Base-by-base conservation (phyloP, 1,140 invertebrate species). In the Rhynchophorus ferrugineus region DNA sequence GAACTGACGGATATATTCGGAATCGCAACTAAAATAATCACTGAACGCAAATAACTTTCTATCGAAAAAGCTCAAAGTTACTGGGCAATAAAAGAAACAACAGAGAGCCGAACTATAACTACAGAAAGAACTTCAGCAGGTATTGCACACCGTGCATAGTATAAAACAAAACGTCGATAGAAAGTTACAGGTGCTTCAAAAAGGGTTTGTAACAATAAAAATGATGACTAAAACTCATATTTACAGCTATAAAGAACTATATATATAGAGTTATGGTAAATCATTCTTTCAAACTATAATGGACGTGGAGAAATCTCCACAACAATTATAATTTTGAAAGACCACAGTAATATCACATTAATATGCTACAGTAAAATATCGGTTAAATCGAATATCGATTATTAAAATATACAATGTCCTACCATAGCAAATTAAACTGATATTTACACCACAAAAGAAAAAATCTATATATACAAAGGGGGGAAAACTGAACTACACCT, bases 171-270 rank as follows among this genome's bases (percentile, higher is more conserved):
- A 49, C 45, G 57, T 62, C 63, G 63, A 65, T 65, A 65, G 63
- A 65, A 65, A 65, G 63, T 65, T 65, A 65, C 59, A 65, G 57
- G 63, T 65, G 63, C 61, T 65, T 56, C 37, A 43, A 61, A 57
- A 56, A 56, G 54, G 54, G 38, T 54, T 58, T 47, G 56, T 29
- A 29, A 29, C 44, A 56, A 56, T 35, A 54, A 54, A 54, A 56
- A 58, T 42, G n/a, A 39, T 49, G 20, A 49, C 56, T 39, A 57
- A 54, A 18, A 52, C 14, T 54, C 49, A 47, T 61, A 59, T 61
- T 47, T 59, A 61, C 60, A 61, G 55, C 60, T 57, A 56, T 42
- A 41, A 43, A 48, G 37, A 35, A 42, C 16, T 29, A 29, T 49
- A 49, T 49, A 18, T 38, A 47, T 47, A 47, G 20, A 35, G 34